Percentiles rank a stretch among this genome's conserved stretches.
These are phyloP conservation scores for Ctenosaura bakeri DNA, from an alignment of 2,797 vertebrate species.

Conservation along the genomic window DNA sequence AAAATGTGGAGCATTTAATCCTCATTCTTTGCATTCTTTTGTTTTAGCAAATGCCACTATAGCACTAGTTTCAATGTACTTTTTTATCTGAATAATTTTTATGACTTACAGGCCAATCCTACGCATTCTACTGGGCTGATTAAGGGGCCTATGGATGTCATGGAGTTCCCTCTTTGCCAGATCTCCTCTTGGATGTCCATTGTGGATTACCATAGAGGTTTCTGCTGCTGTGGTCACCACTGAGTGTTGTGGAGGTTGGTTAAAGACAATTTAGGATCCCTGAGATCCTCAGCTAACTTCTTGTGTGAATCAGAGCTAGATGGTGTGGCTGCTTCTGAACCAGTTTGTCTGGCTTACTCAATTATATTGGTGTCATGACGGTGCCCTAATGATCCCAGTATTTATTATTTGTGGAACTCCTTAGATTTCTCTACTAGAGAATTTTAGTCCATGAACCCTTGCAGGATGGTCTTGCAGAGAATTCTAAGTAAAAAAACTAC, in stretches of 20 bases:
- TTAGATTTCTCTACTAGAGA: no score
- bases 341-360: no score
- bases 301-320: background rate
- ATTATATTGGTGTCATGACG: no score
- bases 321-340: background rate
- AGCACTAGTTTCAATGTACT: background rate
- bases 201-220: background rate
- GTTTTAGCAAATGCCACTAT: background rate
- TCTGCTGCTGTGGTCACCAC: background rate
- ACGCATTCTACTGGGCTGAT: background rate
- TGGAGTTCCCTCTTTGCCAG: background rate
- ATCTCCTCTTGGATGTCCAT: background rate
- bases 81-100: background rate
- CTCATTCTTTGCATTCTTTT: background rate
- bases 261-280: no score
- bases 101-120: background rate
- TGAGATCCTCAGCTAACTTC: background rate
- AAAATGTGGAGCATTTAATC: constrained; percentile 1
- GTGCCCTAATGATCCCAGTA: no score
- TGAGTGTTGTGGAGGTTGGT: background rate
- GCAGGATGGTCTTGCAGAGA: no score
- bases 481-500: no score
- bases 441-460: no score
- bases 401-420: no score
- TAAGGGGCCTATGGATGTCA: background rate